Conservation (phyloP, 2,113 vertebrate genomes). For the Myrmophylax atrothorax region DNA sequence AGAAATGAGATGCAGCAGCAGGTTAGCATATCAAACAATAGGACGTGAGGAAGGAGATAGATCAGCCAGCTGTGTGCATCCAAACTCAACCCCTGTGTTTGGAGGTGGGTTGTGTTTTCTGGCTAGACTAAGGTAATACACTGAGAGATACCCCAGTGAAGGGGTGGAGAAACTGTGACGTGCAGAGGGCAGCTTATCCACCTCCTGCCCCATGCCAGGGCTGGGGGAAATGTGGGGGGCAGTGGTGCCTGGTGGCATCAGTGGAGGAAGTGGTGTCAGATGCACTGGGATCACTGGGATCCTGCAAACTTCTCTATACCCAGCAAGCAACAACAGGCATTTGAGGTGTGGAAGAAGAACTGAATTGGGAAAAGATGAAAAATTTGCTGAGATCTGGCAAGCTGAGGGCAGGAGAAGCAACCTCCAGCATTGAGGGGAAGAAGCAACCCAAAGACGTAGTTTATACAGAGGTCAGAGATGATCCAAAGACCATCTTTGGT, state of each 20-base stretch:
- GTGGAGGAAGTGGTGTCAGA: neutral
- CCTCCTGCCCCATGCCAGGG: neutral
- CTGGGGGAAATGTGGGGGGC: neutral
- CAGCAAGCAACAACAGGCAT: neutral
- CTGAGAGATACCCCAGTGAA: neutral
- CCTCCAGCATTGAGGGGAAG: neutral
- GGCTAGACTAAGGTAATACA: neutral
- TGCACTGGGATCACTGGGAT: neutral
- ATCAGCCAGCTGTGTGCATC: neutral
- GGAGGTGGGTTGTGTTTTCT: neutral
- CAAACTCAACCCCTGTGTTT: neutral
- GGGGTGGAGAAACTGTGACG: neutral
- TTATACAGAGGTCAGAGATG: neutral
- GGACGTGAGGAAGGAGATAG: neutral
- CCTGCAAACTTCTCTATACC: neutral
- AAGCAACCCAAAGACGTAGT: neutral
- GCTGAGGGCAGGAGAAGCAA: neutral
- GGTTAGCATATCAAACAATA: neutral
- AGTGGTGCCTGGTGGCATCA: neutral
- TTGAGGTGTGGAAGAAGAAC: neutral
- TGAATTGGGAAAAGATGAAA: neutral
- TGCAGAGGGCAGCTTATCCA: neutral
- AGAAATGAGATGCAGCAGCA: constrained; percentile 5
- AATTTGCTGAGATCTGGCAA: neutral
- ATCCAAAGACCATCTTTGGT: neutral